Base-by-base conservation (phyloP, 2,797 vertebrate species). In the Falco berigora region DNA sequence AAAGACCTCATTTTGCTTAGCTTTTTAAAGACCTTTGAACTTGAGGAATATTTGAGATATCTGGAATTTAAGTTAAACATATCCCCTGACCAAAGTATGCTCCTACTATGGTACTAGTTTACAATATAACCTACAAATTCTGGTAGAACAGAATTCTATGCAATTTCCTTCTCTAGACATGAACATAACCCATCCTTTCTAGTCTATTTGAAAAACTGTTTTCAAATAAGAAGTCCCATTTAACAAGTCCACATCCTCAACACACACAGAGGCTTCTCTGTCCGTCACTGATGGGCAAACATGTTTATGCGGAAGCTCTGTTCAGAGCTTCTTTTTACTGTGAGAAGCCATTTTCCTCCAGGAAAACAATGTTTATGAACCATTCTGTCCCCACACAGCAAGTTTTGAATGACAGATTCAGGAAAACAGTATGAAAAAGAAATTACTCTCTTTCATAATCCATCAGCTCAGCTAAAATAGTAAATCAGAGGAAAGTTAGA, bases 401-500 rank as follows among this genome's bases (percentile, higher is more conserved):
- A 80, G 63, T 76, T 95, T 87, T 88, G 74, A 97, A 97, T 59
- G 92, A 84, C 73, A 85, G 90, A 77, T 95, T 93, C 63, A 86
- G 67, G 36, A 94, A 86, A 96, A 75, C 24, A 81, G 49, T 69
- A 92, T 58, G 74, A 95, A 92, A 94, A 95, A 96, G 64, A 93
- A 96, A 97, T 95, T 86, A 93, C 72, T 91, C 61, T 92, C 88
- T 86, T 93, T 96, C 91, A 90, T 95, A 96, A 95, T 82, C 90
- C 94, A 95, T 94, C 92, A 91, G 75, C 61, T 94, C 86, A 58
- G 80, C 72, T 89, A 66, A 96, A 94, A 84, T 23, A 86, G 85
- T 94, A 94, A 91, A 94, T 93, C 86, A 90, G 75, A 92, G 71
- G 40, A 62, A 96, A 93, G 84, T 90, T 25, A 88, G 92, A 89